A percentile compares a stretch with the other conserved stretches of the same genome.
Evolutionary conservation across 2,888 invertebrate genomes (phyloP).

Genomic region (Poecilobothrus nobilitatus): DNA sequence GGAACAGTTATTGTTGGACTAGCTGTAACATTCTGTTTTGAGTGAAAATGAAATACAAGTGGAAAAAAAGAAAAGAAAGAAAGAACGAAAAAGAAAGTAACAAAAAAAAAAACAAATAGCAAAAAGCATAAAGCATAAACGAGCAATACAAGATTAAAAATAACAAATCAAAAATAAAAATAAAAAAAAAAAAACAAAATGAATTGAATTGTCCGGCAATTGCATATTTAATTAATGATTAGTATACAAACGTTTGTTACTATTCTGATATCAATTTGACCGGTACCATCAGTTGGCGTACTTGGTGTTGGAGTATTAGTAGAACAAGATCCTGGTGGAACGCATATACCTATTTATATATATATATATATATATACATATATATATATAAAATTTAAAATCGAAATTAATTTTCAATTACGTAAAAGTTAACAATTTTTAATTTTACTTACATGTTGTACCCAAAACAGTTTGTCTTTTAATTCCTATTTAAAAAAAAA

Average conservation of each 20-base stretch:
- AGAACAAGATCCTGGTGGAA: conserved; percentile 38
- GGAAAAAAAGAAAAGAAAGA: neutral
- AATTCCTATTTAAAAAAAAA: neutral
- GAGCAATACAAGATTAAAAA: neutral
- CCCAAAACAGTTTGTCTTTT: neutral
- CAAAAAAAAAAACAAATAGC: no score
- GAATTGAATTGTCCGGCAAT: neutral
- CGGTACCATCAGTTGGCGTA: conserved; percentile 45
- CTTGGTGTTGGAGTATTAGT: conserved; percentile 25
- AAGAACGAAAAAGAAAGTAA: neutral
- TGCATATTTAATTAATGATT: neutral
- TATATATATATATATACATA: neutral
- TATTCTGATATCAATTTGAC: conserved; percentile 54
- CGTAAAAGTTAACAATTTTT: neutral
- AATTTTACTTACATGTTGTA: neutral
- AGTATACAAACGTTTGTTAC: conserved; percentile 31
- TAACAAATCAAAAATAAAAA: neutral
- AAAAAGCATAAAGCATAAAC: neutral
- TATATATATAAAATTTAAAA: neutral
- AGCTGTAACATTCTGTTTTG: neutral
- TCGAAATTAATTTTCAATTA: no score
- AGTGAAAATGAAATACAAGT: neutral
- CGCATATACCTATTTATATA: conserved; percentile 31
- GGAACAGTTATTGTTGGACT: neutral
- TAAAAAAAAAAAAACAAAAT: neutral